Conservation (phyloP, 2,113 vertebrate species). For the Heterochromis multidens region DNA sequence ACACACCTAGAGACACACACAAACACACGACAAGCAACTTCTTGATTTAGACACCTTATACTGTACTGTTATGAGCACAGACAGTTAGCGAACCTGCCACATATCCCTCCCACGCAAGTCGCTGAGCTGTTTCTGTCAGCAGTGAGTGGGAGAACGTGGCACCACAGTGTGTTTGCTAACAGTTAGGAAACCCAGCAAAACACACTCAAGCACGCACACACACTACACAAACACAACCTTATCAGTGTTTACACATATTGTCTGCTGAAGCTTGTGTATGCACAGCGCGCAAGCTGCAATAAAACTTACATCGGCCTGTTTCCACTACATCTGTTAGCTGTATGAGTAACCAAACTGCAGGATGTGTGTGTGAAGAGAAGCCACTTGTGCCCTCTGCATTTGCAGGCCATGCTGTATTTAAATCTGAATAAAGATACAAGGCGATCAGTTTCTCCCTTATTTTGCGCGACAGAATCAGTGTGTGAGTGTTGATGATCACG, state of each 20-base stretch:
- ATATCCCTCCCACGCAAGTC: conserved; percentile 49
- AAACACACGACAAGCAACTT: neutral
- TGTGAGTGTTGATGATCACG: neutral
- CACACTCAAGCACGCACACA: neutral
- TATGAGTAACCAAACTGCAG: neutral
- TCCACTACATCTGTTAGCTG: conserved; percentile 36
- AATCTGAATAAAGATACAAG: neutral
- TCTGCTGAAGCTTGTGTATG: conserved; percentile 53
- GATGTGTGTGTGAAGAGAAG: neutral
- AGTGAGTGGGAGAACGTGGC: conserved; percentile 48
- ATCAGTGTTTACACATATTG: conserved; percentile 70
- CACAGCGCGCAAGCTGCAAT: conserved; percentile 55
- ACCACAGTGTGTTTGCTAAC: conserved; percentile 51
- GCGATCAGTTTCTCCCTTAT: neutral
- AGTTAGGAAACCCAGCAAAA: conserved; percentile 34
- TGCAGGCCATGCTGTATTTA: neutral
- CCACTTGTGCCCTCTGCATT: neutral
- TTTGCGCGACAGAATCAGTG: neutral
- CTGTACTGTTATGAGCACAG: conserved; percentile 13
- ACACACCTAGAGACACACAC: conserved; percentile 11
- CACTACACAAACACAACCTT: conserved; percentile 52
- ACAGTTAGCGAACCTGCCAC: conserved; percentile 36
- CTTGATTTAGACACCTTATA: conserved; percentile 27
- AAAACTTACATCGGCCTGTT: conserved; percentile 38
- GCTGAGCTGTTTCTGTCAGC: conserved; percentile 47